These are phyloP conservation scores for Tapera naevia DNA, from an alignment of 2,797 vertebrate species.

Conservation along the genomic window DNA sequence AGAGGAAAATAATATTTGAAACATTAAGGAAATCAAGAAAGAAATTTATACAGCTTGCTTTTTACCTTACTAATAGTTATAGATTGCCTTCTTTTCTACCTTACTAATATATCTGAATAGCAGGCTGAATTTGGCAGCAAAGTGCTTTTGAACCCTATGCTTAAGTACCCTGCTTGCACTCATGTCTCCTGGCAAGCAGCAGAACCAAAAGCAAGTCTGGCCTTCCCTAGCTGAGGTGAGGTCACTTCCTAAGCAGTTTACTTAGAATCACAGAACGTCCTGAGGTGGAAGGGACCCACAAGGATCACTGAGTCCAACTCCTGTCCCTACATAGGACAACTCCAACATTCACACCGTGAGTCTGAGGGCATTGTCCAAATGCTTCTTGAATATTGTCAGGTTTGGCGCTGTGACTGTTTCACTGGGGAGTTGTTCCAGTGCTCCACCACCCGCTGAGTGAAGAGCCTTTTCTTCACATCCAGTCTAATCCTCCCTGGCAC, in stretches of 20 bases:
- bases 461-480: too few species aligned
- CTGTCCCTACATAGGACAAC: too few species aligned
- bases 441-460: too few species aligned
- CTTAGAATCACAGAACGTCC: too few species aligned
- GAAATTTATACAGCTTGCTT: neutral
- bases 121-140: neutral
- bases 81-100: neutral
- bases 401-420: too few species aligned
- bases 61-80: neutral
- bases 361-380: too few species aligned
- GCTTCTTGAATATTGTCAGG: too few species aligned
- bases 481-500: too few species aligned
- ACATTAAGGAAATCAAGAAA: neutral
- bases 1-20: neutral
- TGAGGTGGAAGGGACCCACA: too few species aligned
- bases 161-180: neutral
- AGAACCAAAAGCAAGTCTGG: neutral
- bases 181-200: neutral
- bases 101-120: neutral
- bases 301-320: too few species aligned
- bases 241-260: neutral
- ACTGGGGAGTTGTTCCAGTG: too few species aligned
- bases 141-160: neutral
- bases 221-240: neutral
- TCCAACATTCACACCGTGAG: too few species aligned